Base-by-base conservation (phyloP, 1,140 invertebrate genomes). In the Centruroides vittatus region DNA sequence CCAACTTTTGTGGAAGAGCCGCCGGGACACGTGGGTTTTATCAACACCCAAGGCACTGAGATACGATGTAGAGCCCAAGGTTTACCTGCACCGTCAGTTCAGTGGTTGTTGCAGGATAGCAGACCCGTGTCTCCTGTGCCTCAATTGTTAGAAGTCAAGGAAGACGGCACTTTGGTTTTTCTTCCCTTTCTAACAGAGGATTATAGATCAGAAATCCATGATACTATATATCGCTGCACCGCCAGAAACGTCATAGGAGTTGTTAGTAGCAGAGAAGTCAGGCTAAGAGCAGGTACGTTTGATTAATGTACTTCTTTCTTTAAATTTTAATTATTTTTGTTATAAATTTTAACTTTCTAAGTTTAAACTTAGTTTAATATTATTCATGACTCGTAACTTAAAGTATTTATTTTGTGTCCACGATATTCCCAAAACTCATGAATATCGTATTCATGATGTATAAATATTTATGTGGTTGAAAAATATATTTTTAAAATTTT, bases 1-100 rank as follows among this genome's bases (percentile, higher is more conserved):
- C 92, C 89, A 10, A 86, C 93, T 58, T 94, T 94, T 75, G 81
- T 91, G 58, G 86, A 86, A 68, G 91, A 93, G 79, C 91, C 90
- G 34, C 86, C 86, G 62, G 89, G 89, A 73, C 82, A 87, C 67
- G 82, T 95, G 55, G 89, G 92, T 73, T 95, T 95, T 75, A 90
- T 88, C 62, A 95, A 95, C 74, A 91, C 88, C 55, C 92, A 89
- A 41, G 92, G 91, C 68, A 86, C 89, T 61, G 84, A 86, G 65
- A 87, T 97, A 54, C 88, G 92, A 74, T 97, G 93, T 74, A 85
- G 88, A 68, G 89, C 91, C 1, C 81, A 86, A 72, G 93, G 92
- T 67, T 86, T 86, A 66, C 93, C 92, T 10, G 81, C 86, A 67
- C 89, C 92, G 49, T 86, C 89, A 72, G 88, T 95, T 66, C 90